Conservation (phyloP, 2,888 invertebrate species). For the Augiades crinisus region DNA sequence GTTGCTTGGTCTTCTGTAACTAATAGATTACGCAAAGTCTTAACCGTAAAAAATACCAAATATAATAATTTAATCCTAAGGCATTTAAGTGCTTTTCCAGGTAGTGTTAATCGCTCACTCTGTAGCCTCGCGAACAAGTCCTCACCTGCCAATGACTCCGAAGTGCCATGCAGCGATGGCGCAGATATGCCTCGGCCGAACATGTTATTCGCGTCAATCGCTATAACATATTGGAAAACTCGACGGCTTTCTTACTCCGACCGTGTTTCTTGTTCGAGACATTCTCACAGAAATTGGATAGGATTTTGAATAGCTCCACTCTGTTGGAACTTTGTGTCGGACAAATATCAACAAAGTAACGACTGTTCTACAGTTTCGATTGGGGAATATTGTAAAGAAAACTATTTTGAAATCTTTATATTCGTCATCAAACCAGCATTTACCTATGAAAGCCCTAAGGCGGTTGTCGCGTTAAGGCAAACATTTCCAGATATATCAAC, state of each 20-base stretch:
- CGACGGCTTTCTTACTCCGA: constrained; percentile 1
- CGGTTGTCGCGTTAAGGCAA: too few species aligned
- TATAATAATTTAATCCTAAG: too few species aligned
- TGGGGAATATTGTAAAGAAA: too few species aligned
- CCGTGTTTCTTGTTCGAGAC: neutral
- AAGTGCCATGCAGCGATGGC: constrained; percentile 11
- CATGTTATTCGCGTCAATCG: constrained; percentile 14
- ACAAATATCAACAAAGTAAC: too few species aligned
- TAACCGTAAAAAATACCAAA: too few species aligned
- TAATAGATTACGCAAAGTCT: too few species aligned
- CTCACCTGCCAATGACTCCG: constrained; percentile 13
- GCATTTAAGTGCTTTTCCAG: neutral
- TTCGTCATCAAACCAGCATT: too few species aligned
- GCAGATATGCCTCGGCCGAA: constrained; percentile 11
- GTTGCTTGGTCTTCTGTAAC: too few species aligned
- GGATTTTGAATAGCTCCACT: constrained; percentile 4
- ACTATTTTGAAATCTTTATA: too few species aligned
- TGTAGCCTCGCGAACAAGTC: neutral
- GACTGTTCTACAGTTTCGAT: too few species aligned
- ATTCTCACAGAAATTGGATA: neutral
- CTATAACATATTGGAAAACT: constrained; percentile 17
- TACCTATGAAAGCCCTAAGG: too few species aligned
- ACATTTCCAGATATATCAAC: too few species aligned
- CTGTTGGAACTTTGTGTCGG: neutral
- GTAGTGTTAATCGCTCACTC: neutral